phyloP scores from a whole-genome alignment of 2,797 vertebrate species.

The Oryzias dopingdopingensis region DNA sequence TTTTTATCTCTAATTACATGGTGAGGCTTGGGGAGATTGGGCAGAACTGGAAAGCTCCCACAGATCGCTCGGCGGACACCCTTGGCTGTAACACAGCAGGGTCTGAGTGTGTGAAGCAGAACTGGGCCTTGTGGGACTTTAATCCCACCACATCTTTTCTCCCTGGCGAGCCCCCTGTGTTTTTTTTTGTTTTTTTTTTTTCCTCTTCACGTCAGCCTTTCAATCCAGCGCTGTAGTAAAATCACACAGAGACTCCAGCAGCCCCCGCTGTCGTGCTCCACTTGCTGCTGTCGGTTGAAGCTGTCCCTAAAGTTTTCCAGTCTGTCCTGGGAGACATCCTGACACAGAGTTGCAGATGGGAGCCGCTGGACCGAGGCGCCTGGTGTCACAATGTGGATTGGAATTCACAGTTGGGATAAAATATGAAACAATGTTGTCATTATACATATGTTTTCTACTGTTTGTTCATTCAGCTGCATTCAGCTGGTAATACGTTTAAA shows the following conservation, averaged over 20 bases:
- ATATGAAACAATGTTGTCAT: conserved; percentile 74
- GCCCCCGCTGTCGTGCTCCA: conserved; percentile 76
- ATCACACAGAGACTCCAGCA: conserved; percentile 50
- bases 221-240: conserved; percentile 56
- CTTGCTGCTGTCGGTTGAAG: conserved; percentile 71
- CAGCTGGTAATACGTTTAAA: conserved; percentile 32
- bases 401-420: conserved; percentile 75
- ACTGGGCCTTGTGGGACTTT: conserved; percentile 60
- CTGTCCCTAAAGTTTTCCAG: conserved; percentile 66
- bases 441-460: conserved; percentile 64
- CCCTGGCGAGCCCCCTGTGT: conserved; percentile 53
- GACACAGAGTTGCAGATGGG: conserved; percentile 78
- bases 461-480: conserved; percentile 69
- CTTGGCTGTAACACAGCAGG: conserved; percentile 40
- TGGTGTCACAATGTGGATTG: conserved; percentile 76
- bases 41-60: conserved; percentile 58
- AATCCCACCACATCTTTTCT: conserved; percentile 64
- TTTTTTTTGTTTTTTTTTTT: conserved; percentile 8
- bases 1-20: conserved; percentile 74
- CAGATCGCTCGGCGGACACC: conserved; percentile 37
- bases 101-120: conserved; percentile 66
- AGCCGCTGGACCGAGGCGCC: conserved; percentile 70
- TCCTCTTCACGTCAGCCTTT: conserved; percentile 49
- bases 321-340: conserved; percentile 73
- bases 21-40: conserved; percentile 63